Evolutionary conservation across 1,140 invertebrate genomes (phyloP).

Genomic region (Vanessa tameamea): DNA sequence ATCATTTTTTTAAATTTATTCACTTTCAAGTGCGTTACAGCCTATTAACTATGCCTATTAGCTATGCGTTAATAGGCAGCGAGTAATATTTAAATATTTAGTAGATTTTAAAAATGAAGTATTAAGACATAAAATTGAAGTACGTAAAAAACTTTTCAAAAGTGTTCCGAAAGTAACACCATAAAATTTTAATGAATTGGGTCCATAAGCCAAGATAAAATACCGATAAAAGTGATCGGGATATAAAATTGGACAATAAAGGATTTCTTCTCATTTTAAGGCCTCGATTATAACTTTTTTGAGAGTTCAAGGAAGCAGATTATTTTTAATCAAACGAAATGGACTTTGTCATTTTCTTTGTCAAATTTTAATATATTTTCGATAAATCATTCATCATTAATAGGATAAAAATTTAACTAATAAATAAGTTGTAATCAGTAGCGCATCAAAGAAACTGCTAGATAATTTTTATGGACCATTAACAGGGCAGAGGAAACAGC

Average conservation of each 20-base stretch:
- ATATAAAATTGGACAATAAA: conserved; percentile 38
- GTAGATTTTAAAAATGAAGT: background rate
- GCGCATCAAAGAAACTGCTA: too few species aligned
- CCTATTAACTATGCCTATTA: too few species aligned
- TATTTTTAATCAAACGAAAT: conserved; percentile 16
- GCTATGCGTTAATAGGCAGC: too few species aligned
- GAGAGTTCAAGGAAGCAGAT: conserved; percentile 18
- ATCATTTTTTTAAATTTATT: too few species aligned
- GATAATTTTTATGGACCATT: too few species aligned
- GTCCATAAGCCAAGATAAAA: conserved; percentile 30
- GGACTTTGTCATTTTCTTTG: conserved; percentile 6
- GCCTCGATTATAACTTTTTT: conserved; percentile 31
- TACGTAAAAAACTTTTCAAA: conserved; percentile 1
- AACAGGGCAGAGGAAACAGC: too few species aligned
- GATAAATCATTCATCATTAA: background rate
- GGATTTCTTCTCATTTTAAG: conserved; percentile 27
- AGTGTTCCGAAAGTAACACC: conserved; percentile 17
- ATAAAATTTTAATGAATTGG: conserved; percentile 39
- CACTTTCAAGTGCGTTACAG: too few species aligned
- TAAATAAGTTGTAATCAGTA: too few species aligned
- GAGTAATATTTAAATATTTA: too few species aligned
- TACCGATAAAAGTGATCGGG: conserved; percentile 32
- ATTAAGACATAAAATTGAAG: background rate
- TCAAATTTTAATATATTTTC: background rate
- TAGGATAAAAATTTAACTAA: too few species aligned